These are phyloP conservation scores for Orchesellides sinensis DNA, from an alignment of 2,888 invertebrate genomes.

Conservation along the genomic window DNA sequence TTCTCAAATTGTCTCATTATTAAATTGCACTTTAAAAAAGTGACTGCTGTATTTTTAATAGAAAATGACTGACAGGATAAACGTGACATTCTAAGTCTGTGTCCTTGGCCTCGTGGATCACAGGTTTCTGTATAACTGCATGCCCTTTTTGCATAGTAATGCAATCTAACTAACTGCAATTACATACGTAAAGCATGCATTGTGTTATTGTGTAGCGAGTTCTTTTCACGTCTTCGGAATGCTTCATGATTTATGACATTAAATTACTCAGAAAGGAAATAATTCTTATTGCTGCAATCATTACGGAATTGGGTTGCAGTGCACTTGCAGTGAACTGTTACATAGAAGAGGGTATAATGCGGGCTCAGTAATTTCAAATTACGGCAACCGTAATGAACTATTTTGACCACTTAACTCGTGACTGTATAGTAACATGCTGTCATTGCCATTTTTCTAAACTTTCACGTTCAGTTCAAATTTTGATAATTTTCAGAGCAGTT, in stretches of 20 bases:
- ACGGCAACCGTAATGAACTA: background rate
- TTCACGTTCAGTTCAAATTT: background rate
- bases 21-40: background rate
- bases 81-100: constrained; percentile 16
- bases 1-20: background rate
- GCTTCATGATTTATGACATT: background rate
- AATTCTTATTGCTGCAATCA: constrained; percentile 5
- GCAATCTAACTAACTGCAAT: background rate
- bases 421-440: no score
- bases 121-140: constrained; percentile 4
- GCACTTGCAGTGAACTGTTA: no score
- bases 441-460: constrained; percentile 11
- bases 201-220: background rate
- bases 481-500: background rate
- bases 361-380: background rate
- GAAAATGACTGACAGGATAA: constrained; percentile 10
- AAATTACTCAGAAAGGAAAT: constrained; percentile 11
- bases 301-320: constrained; percentile 7
- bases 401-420: background rate
- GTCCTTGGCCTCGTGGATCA: constrained; percentile 21
- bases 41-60: background rate
- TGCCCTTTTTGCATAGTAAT: background rate
- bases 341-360: background rate
- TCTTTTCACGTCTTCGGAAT: background rate
- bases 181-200: background rate